A percentile compares a stretch with the other conserved stretches of the same genome.
These are phyloP conservation scores for Corbicula japonica DNA, from an alignment of 2,888 invertebrate species.

Conservation along the genomic window DNA sequence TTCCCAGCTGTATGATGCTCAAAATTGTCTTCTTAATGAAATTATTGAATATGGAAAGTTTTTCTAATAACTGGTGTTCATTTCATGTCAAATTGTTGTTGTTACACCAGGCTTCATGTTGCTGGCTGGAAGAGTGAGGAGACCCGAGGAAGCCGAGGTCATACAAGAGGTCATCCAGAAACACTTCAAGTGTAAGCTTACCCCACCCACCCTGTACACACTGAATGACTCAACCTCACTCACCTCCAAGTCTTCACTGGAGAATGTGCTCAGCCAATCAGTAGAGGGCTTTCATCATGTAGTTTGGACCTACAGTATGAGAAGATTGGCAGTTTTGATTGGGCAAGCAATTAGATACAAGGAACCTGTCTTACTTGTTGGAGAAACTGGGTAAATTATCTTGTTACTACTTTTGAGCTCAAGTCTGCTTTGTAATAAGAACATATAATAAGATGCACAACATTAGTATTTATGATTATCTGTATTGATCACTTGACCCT, in stretches of 20 bases:
- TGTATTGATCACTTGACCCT: no score
- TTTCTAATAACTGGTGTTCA: no score
- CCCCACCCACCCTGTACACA: conserved; percentile 91
- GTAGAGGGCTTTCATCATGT: conserved; percentile 91
- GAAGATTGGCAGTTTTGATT: conserved; percentile 89
- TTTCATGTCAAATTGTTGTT: not conserved
- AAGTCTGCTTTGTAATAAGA: no score
- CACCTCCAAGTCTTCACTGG: conserved; percentile 89
- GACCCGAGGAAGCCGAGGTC: conserved; percentile 92
- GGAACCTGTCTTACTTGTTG: conserved; percentile 98
- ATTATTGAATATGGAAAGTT: no score
- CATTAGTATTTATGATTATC: no score
- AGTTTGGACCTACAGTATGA: conserved; percentile 98
- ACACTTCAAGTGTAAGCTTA: conserved; percentile 92
- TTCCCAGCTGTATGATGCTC: no score
- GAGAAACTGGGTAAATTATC: conserved; percentile 92
- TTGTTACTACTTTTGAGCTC: no score
- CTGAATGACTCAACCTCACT: conserved; percentile 89
- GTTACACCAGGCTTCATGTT: conserved; percentile 91
- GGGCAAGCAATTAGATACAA: conserved; percentile 94
- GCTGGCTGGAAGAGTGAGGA: conserved; percentile 96
- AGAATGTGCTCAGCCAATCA: conserved; percentile 69
- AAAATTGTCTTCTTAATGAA: no score
- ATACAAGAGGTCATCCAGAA: conserved; percentile 91
- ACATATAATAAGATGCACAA: no score